A percentile compares a stretch with the other conserved stretches of the same genome.
These are phyloP conservation scores for Myripristis murdjan DNA, from an alignment of 2,797 vertebrate genomes.

Conservation along the genomic window DNA sequence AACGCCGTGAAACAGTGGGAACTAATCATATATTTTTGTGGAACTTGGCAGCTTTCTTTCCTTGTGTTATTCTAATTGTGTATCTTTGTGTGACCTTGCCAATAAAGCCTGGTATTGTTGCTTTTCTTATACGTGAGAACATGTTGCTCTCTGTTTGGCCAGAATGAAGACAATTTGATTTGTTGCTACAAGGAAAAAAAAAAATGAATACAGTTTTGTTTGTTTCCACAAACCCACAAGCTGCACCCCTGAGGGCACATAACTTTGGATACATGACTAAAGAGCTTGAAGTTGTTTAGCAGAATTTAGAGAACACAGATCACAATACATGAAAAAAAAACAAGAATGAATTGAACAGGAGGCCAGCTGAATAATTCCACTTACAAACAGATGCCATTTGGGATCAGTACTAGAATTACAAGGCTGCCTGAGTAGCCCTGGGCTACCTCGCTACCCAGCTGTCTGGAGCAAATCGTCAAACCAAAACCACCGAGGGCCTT, in stretches of 20 bases:
- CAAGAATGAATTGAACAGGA: slow-evolving; percentile 39
- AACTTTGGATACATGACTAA: slow-evolving; percentile 21
- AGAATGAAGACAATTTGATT: slow-evolving; percentile 10
- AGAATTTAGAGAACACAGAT: background rate
- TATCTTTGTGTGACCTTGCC: slow-evolving; percentile 8
- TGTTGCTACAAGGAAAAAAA: slow-evolving; percentile 13
- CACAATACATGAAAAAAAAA: background rate
- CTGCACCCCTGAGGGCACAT: slow-evolving; percentile 14
- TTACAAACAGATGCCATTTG: slow-evolving; percentile 44
- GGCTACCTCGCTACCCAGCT: slow-evolving; percentile 24
- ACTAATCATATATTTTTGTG: slow-evolving; percentile 52
- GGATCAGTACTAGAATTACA: slow-evolving; percentile 44
- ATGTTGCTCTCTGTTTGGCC: slow-evolving; percentile 22
- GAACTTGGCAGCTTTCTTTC: slow-evolving; percentile 26
- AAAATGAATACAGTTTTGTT: slow-evolving; percentile 32
- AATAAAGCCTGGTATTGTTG: slow-evolving; percentile 2
- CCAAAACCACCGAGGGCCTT: slow-evolving; percentile 20
- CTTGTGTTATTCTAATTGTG: slow-evolving; percentile 49
- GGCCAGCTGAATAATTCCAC: slow-evolving; percentile 43
- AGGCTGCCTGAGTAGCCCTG: slow-evolving; percentile 19
- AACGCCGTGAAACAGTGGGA: slow-evolving; percentile 62
- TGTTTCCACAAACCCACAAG: slow-evolving; percentile 30
- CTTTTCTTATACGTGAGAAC: slow-evolving; percentile 11
- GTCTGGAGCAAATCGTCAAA: slow-evolving; percentile 38
- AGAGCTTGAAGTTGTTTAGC: slow-evolving; percentile 10